Base-by-base conservation (phyloP, 2,797 vertebrate genomes). In the Hirundo rustica region DNA sequence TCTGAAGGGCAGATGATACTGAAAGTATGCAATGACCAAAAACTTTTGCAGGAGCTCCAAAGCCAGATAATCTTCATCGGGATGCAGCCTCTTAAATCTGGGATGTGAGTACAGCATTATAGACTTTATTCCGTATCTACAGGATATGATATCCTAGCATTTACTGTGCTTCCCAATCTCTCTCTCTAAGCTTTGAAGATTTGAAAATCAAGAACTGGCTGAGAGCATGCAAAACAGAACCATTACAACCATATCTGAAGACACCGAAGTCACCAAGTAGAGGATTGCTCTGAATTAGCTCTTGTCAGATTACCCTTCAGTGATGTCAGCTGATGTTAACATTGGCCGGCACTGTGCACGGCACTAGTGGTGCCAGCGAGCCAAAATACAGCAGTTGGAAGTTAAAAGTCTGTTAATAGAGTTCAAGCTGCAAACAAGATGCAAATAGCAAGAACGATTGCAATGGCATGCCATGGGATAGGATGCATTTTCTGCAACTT, bases 351-450 rank as follows among this genome's bases (percentile, higher is more conserved):
- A 1, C 50, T n/a, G 25, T 21, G 15, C 60, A 13, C 45, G 53
- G 60, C 30, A 40, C 38, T 26, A 4, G 36, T 55, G 51, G 40
- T 93, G 74, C 68, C 86, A 92, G 87, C 2, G 4, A 76, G 32
- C 44, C 86, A 79, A 77, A 93, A 67, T 32, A 32, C 55, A 15
- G 38, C 22, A 77, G 38, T 6, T 67, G 82, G 30, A 36, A 79
- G 47, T 42, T 42, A 40, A 34, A 71, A 87, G 23, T 66, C 76
- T 75, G 34, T 71, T 66, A 85, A 8, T 17, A 17, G 78, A 54
- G 27, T 64, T 79, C 64, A 87, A 89, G 44, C 50, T 66, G 36
- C 65, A 95, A 89, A 55, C 36, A 93, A 74, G 45, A 85, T 62
- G n/a, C 44, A 85, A 78, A 62, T 4, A 64, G 34, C 22, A 58